These are phyloP conservation scores for Perithous albicinctus DNA, from an alignment of 2,888 invertebrate species.

Conservation along the genomic window DNA sequence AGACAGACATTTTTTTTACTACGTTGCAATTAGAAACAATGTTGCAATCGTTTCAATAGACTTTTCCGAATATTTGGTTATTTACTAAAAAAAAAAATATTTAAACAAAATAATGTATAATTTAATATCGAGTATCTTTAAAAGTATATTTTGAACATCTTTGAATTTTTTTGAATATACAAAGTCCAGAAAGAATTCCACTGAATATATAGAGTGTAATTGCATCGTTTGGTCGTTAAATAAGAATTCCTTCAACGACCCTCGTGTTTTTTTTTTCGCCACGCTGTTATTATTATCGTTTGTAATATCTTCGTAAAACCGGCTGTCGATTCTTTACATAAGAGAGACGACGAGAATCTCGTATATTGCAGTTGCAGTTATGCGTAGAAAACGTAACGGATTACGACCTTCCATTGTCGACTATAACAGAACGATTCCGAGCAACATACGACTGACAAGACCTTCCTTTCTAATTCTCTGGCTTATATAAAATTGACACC, in stretches of 20 bases:
- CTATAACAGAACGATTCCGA: constrained; percentile 8
- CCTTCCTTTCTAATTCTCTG: constrained; percentile 35
- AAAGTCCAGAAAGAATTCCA: too few relatives aligned
- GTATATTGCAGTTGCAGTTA: background rate
- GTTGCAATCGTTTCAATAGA: too few relatives aligned
- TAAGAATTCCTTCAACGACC: background rate
- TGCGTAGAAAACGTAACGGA: constrained; percentile 35
- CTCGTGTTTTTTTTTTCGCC: background rate
- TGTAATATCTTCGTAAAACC: background rate
- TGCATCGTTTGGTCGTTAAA: constrained; percentile 4
- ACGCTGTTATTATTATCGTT: background rate
- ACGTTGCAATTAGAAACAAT: background rate
- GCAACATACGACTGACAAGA: background rate
- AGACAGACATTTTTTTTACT: background rate
- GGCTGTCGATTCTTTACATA: constrained; percentile 34
- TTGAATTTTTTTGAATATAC: too few relatives aligned
- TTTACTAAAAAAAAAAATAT: too few relatives aligned
- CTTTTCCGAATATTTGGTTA: too few relatives aligned
- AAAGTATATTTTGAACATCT: too few relatives aligned
- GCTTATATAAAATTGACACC: background rate
- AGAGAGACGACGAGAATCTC: constrained; percentile 10
- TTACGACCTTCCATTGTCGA: constrained; percentile 43
- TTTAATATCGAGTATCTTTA: too few relatives aligned
- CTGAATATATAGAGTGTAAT: too few relatives aligned
- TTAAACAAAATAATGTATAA: too few relatives aligned